Base-by-base conservation (phyloP, 2,888 invertebrate species). In the Phasia obesa region DNA sequence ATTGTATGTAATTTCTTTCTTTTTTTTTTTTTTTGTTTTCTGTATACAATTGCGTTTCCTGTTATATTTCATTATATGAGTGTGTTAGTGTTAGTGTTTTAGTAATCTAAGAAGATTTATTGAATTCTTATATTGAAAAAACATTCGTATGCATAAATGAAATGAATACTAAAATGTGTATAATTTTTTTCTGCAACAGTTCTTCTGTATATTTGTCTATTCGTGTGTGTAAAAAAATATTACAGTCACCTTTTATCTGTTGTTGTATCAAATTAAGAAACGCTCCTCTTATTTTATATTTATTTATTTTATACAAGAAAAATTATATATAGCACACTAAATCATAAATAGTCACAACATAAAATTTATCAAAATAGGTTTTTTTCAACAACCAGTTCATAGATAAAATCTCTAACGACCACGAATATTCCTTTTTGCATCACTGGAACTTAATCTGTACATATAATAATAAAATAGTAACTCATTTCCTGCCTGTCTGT, bases 161-260 rank as follows among this genome's bases (percentile, higher is more conserved):
- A 25, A 38, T 19, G 4, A 47, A 31, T 47, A 25, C 23, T 17
- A 38, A 13, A 51, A 53, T 19, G 1, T 51, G 23, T 57, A n/a
- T 21, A n/a, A n/a, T 3, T 44, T 44, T 31, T 0, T 7, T 35
- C 60, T 17, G 15, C 25, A n/a, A 19, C n/a, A 38, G 38, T 51
- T 42, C 60, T 3, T 19, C 9, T 44, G 19, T 23, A 55, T 27
- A 7, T 59, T 59, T 59, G 1, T 15, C 11, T 21, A 13, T 42
- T n/a, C 42, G 1, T 51, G 6, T 25, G 17, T 42, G 53, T 21
- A 38, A 23, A 27, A 69, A 42, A 69, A 35, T 25, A 47, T 57
- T 44, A 71, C 70, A 64, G 47, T 47, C 70, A 78, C 70, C 77
- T 71, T 55, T 57, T 70, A 38, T 64, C 55, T 49, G 38, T 1